phyloP scores from a whole-genome alignment of 2,888 invertebrate species.

The Salticus scenicus region DNA sequence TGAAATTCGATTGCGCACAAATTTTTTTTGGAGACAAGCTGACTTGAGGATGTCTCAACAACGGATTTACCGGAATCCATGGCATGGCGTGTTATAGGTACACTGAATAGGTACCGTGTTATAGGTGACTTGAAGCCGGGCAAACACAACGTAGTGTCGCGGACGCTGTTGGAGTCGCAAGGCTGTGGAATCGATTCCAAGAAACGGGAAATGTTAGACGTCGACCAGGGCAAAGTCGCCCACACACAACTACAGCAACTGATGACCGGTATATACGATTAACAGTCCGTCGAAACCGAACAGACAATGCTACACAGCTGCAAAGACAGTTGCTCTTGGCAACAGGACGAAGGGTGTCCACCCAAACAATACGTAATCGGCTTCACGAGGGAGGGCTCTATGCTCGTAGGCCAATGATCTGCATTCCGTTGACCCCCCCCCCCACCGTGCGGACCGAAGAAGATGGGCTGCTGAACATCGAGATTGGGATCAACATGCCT shows the following conservation, averaged over 20 bases:
- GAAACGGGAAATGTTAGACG: conserved; percentile 26
- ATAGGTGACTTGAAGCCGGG: too few relatives aligned
- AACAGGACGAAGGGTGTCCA: neutral
- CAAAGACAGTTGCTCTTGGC: neutral
- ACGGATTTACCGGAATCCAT: too few relatives aligned
- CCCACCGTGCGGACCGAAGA: too few relatives aligned
- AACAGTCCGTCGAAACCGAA: neutral
- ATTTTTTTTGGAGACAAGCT: too few relatives aligned
- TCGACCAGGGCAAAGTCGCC: conserved; percentile 13
- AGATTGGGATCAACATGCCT: too few relatives aligned
- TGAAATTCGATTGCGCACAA: too few relatives aligned
- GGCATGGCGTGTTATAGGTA: too few relatives aligned
- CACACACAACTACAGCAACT: neutral
- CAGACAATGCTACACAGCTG: neutral
- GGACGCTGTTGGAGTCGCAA: neutral
- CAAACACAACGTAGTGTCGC: too few relatives aligned
- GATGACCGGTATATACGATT: too few relatives aligned
- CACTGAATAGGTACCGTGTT: too few relatives aligned
- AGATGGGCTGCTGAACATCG: too few relatives aligned
- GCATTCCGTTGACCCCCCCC: neutral
- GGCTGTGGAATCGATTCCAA: conserved; percentile 25
- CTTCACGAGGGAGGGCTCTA: neutral
- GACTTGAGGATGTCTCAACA: too few relatives aligned
- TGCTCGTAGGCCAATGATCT: neutral
- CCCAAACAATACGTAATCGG: neutral